These are phyloP conservation scores for Catocala fraxini DNA, from an alignment of 2,888 invertebrate species.

Conservation along the genomic window DNA sequence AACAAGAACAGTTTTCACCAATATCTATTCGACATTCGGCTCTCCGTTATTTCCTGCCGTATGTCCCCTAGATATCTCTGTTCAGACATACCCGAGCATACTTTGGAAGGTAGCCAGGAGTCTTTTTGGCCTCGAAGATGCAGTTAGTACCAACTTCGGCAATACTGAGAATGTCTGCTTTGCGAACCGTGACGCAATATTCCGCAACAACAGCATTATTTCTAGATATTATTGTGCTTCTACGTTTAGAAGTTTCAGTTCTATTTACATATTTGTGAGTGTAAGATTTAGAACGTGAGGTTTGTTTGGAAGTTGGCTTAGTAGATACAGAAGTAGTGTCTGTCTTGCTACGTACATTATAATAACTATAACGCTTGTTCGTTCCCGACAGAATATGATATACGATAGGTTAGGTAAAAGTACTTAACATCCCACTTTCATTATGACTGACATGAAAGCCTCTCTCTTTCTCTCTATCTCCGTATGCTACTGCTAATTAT, in stretches of 20 bases:
- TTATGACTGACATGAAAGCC: too few relatives aligned
- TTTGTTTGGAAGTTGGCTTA: too few relatives aligned
- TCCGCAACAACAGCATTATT: slow-evolving; percentile 5
- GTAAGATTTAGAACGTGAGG: neutral
- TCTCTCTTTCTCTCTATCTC: too few relatives aligned
- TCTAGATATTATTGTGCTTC: too few relatives aligned
- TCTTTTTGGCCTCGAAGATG: slow-evolving; percentile 86
- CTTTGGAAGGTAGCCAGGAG: slow-evolving; percentile 81
- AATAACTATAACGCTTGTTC: too few relatives aligned
- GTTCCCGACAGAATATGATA: too few relatives aligned
- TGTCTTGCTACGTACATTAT: too few relatives aligned
- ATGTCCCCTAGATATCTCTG: slow-evolving; percentile 59
- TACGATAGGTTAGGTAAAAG: too few relatives aligned
- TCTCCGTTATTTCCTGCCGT: slow-evolving; percentile 41
- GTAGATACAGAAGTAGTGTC: too few relatives aligned
- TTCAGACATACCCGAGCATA: slow-evolving; percentile 66
- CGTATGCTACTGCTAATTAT: too few relatives aligned
- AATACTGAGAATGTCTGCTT: slow-evolving; percentile 66
- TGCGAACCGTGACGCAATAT: slow-evolving; percentile 65
- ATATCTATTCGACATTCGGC: neutral
- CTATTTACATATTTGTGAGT: neutral
- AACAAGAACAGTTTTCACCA: neutral
- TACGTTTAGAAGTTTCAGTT: too few relatives aligned
- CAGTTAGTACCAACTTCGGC: slow-evolving; percentile 74
- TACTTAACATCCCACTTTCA: too few relatives aligned